phyloP scores from a whole-genome alignment of 2,797 vertebrate species.

The Bradypodion pumilum region DNA sequence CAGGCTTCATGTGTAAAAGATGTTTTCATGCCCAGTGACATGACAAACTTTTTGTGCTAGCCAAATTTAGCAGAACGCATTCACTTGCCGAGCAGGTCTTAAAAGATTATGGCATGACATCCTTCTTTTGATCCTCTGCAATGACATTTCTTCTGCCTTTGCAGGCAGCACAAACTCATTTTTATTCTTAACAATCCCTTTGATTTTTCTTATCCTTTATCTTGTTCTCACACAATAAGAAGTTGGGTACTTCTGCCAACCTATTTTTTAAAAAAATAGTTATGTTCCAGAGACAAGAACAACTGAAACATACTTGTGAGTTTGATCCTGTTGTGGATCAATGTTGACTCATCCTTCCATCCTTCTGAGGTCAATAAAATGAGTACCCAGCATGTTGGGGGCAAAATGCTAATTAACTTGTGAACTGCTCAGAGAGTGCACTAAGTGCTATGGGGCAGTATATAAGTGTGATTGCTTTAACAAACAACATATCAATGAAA shows the following conservation, averaged over 20 bases:
- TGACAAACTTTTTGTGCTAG: not conserved
- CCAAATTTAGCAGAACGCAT: not conserved
- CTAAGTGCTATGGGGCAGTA: no score
- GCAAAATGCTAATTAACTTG: no score
- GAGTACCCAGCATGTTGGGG: no score
- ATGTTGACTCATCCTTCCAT: no score
- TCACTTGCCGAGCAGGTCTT: not conserved
- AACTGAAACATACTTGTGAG: no score
- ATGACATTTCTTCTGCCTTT: not conserved
- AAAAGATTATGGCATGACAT: not conserved
- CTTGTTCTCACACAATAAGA: not conserved
- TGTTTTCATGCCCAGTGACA: not conserved
- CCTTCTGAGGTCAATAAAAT: no score
- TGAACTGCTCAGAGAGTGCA: no score
- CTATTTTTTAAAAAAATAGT: not conserved
- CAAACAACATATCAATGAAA: not conserved
- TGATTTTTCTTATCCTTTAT: not conserved
- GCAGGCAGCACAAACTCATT: not conserved
- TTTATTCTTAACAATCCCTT: not conserved
- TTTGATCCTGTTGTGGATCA: no score
- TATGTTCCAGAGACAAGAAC: not conserved
- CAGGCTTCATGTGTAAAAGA: not conserved
- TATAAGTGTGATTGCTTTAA: no score
- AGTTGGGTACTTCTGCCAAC: not conserved
- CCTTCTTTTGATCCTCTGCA: not conserved